These are phyloP conservation scores for Botia almorhae DNA, from an alignment of 2,797 vertebrate genomes.

Conservation along the genomic window DNA sequence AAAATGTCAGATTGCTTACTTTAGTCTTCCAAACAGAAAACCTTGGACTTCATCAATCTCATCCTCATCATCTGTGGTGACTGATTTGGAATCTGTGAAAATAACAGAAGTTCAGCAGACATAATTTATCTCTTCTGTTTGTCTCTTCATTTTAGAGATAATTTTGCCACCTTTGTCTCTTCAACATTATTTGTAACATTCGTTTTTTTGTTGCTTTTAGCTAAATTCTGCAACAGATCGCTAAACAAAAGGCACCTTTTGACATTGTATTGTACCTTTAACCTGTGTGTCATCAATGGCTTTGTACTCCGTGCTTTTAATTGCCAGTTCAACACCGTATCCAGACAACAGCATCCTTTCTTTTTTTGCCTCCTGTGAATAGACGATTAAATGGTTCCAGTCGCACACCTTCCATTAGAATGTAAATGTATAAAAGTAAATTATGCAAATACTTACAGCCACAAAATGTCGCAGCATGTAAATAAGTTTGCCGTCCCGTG, in stretches of 20 bases:
- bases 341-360: slow-evolving; percentile 91
- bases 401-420: background rate
- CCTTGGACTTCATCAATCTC: slow-evolving; percentile 88
- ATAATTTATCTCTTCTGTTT: background rate
- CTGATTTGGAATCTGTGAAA: slow-evolving; percentile 79
- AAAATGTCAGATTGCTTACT: slow-evolving; percentile 77
- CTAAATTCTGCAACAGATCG: background rate
- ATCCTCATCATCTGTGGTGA: slow-evolving; percentile 73
- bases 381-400: background rate
- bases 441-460: slow-evolving; percentile 77
- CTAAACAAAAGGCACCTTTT: slow-evolving; percentile 43
- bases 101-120: background rate
- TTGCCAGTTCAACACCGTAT: slow-evolving; percentile 94
- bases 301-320: slow-evolving; percentile 98
- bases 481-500: slow-evolving; percentile 79
- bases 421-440: slow-evolving; percentile 3
- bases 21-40: slow-evolving; percentile 90
- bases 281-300: slow-evolving; percentile 90
- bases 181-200: too few species aligned
- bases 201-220: too few species aligned
- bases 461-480: slow-evolving; percentile 95
- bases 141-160: background rate
- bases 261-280: slow-evolving; percentile 80
- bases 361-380: slow-evolving; percentile 80
- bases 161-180: too few species aligned